phyloP scores from a whole-genome alignment of 2,797 vertebrate species.

The Aplochiton taeniatus region DNA sequence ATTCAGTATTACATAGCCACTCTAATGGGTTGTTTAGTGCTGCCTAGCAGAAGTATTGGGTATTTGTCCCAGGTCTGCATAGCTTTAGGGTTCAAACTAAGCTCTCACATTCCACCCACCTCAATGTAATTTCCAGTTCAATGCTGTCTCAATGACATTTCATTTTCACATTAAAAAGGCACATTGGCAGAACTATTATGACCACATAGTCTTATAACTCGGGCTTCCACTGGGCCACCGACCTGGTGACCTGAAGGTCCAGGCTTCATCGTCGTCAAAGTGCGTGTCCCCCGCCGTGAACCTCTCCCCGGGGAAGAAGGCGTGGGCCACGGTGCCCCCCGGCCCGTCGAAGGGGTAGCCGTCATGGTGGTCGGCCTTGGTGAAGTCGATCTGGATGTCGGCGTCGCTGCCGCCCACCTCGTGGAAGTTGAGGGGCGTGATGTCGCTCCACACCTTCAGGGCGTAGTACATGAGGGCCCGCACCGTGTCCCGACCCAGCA shows the following conservation, averaged over 20 bases:
- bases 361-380: constrained; percentile 87
- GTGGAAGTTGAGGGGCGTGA: constrained; percentile 90
- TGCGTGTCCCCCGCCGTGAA: constrained; percentile 89
- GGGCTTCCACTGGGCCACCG: no score
- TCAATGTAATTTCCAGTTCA: no score
- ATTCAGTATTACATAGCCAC: no score
- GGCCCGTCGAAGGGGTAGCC: constrained; percentile 94
- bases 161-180: no score
- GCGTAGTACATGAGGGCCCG: constrained; percentile 96
- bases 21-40: no score
- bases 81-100: no score
- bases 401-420: constrained; percentile 91
- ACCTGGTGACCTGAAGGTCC: constrained; percentile 95
- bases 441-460: constrained; percentile 96
- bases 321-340: constrained; percentile 91
- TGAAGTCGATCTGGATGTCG: constrained; percentile 97
- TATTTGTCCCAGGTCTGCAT: no score
- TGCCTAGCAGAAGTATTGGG: no score
- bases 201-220: no score
- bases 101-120: no score
- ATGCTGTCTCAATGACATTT: no score
- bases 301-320: constrained; percentile 91
- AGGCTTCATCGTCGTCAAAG: constrained; percentile 93
- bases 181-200: no score
- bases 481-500: constrained; percentile 88